Evolutionary conservation across 2,113 vertebrate species (phyloP), one percentile per base, ranked within the genome.

Genomic region (Isichthys henryi): DNA sequence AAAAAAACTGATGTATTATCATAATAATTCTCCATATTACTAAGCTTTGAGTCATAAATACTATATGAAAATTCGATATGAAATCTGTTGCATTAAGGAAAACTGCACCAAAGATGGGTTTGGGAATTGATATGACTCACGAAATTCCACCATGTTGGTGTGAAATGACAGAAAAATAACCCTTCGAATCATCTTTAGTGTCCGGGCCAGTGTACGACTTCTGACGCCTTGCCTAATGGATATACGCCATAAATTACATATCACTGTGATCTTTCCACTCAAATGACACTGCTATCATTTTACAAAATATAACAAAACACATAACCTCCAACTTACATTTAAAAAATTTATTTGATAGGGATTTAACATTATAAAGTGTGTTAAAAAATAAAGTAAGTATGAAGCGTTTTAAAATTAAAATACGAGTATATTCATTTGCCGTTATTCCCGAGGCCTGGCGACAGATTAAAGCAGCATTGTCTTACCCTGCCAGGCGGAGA

Each of bases 401-500:
- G 45, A 23, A 21, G 35, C 39, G 8, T 83, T 46, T 46, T n/a
- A 6, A 31, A 77, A 77, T 83, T 10, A 83, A 83, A 48, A 83
- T 83, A 23, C 17, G 8, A 48, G 17, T 48, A 48, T 48, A 48
- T 83, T 48, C 21, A n/a, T n/a, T 15, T 83, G 80, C 39, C 19
- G 39, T 23, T 83, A 45, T 83, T 83, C 11, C 11, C 77, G 86
- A 84, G 91, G 92, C 91, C 92, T 88, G 80, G 88, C 10, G 77
- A 66, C 53, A 84, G 62, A 89, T 74, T 88, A 82, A 39, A 86
- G 82, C 87, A 45, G 66, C 39, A 87, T 89, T 53, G 91, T 93
- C 95, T 96, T 94, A 96, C 96, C 96, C 84, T 66, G 94, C 91
- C 93, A 93, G 39, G 92, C 84, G 92, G 92, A 92, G 91, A 95